Evolutionary conservation across 2,888 invertebrate genomes (phyloP).

Genomic region (Lottia scabra): DNA sequence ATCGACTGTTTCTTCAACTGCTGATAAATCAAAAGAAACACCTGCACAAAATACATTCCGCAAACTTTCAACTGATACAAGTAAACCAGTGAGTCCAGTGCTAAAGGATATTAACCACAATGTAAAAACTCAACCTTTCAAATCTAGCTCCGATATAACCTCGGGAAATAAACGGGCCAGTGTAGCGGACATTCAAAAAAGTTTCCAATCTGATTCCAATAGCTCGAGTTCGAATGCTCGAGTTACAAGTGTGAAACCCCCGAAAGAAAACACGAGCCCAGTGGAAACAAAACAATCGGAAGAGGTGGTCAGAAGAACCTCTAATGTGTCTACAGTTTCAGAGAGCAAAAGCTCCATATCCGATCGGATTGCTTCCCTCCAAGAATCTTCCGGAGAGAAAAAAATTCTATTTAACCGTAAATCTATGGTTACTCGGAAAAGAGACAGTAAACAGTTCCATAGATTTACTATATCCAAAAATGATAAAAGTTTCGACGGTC

Average conservation of each 20-base stretch:
- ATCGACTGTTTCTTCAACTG: no score
- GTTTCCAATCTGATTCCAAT: neutral
- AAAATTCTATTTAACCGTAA: neutral
- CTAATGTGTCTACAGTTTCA: neutral
- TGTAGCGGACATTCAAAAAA: neutral
- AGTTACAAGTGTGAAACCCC: neutral
- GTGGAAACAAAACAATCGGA: neutral
- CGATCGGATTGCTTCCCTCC: neutral
- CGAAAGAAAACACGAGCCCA: neutral
- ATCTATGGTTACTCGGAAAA: conserved; percentile 10
- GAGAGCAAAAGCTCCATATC: neutral
- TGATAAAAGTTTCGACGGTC: neutral
- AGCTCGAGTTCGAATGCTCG: neutral
- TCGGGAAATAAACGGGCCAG: neutral
- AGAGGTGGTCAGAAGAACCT: neutral
- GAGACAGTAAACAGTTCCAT: conserved; percentile 10
- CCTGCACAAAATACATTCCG: neutral
- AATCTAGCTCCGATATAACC: neutral
- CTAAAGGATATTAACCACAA: neutral
- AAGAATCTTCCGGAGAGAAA: neutral
- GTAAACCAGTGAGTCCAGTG: neutral
- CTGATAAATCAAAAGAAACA: neutral
- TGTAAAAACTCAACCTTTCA: neutral
- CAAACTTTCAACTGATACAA: neutral
- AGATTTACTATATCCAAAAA: neutral